A percentile compares a stretch with the other conserved stretches of the same genome.
Evolutionary conservation across 2,113 vertebrate genomes (phyloP).

Genomic region (Oplegnathus fasciatus): DNA sequence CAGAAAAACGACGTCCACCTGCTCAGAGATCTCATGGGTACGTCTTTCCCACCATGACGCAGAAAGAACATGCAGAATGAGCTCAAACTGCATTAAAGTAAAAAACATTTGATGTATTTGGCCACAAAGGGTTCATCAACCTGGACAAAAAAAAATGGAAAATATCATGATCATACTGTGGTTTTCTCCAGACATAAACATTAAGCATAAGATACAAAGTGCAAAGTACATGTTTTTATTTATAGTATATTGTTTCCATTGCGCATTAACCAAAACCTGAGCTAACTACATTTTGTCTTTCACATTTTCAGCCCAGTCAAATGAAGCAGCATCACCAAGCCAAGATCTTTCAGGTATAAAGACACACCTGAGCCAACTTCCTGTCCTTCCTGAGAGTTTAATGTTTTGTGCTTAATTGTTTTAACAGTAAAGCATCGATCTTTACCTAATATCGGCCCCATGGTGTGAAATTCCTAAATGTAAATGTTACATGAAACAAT

Average conservation of each 20-base stretch:
- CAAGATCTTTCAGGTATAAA: slow-evolving; percentile 95
- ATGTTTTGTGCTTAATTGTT: background rate
- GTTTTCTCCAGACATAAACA: too few relatives aligned
- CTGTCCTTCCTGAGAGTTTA: background rate
- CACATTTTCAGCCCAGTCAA: slow-evolving; percentile 91
- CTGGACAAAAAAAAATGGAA: too few relatives aligned
- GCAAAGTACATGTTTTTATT: background rate
- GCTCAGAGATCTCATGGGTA: slow-evolving; percentile 95
- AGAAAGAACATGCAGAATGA: background rate
- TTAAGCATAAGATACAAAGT: background rate
- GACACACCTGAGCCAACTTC: slow-evolving; percentile 25
- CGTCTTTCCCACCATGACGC: slow-evolving; percentile 28
- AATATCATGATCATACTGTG: too few relatives aligned
- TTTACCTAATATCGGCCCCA: background rate
- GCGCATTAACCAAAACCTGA: background rate
- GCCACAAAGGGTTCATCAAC: background rate
- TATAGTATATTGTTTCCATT: background rate
- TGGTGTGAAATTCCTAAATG: background rate
- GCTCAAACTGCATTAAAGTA: too few relatives aligned
- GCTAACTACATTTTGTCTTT: slow-evolving; percentile 20
- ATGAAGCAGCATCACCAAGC: slow-evolving; percentile 91
- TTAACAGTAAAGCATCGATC: background rate
- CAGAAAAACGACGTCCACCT: slow-evolving; percentile 91
- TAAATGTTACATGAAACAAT: background rate
- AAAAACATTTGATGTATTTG: background rate